A percentile compares a stretch with the other conserved stretches of the same genome.
phyloP scores from a whole-genome alignment of 2,888 invertebrate genomes.

The Clepsis dumicolana region DNA sequence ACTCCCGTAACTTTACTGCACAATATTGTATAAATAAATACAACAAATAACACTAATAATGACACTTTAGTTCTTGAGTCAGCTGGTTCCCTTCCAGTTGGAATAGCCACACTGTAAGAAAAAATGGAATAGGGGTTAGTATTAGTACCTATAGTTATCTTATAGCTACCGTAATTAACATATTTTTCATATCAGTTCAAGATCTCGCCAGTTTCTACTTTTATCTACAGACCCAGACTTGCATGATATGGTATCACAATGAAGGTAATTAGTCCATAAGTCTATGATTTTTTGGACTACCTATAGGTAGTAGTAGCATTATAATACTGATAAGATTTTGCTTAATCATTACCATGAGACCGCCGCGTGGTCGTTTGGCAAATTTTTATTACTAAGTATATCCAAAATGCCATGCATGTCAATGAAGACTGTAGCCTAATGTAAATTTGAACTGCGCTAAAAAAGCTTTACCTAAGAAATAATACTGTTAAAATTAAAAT shows the following conservation, averaged over 20 bases:
- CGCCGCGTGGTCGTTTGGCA: background rate
- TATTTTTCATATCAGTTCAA: background rate
- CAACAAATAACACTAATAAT: too few relatives aligned
- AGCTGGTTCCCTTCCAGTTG: background rate
- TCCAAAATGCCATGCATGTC: background rate
- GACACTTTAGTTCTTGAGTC: too few relatives aligned
- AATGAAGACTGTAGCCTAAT: background rate
- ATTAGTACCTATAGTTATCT: background rate
- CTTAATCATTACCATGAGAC: background rate
- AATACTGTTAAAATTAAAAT: too few relatives aligned
- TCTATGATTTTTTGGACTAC: slow-evolving; percentile 2
- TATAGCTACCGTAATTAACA: background rate
- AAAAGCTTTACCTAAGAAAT: background rate
- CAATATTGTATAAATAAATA: too few relatives aligned
- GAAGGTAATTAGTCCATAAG: slow-evolving; percentile 18
- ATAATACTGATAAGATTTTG: background rate
- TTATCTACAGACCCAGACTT: slow-evolving; percentile 30
- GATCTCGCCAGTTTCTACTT: slow-evolving; percentile 1
- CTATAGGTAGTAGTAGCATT: too few relatives aligned
- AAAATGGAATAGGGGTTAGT: background rate
- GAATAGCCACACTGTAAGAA: background rate
- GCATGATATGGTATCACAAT: slow-evolving; percentile 24
- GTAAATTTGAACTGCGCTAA: background rate
- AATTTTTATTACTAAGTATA: background rate
- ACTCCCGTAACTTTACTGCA: background rate